Evolutionary conservation across 2,113 vertebrate species (phyloP).

Genomic region (Pagrus major): DNA sequence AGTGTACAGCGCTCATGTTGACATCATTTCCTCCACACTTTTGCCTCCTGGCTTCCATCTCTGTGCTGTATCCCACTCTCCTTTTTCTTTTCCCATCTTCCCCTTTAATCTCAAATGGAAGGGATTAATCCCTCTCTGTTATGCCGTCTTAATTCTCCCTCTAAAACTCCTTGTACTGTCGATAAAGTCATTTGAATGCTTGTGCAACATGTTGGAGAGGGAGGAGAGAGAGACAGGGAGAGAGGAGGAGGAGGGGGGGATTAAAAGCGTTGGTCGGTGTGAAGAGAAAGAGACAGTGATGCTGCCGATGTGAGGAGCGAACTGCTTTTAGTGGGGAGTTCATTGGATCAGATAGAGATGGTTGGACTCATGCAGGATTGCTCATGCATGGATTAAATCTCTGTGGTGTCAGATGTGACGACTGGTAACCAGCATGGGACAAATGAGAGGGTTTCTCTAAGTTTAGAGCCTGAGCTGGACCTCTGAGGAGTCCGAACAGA

Average conservation of each 20-base stretch:
- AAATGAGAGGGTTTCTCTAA: background rate
- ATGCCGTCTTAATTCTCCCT: conserved; percentile 70
- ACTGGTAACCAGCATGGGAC: conserved; percentile 22
- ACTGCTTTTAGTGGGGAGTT: background rate
- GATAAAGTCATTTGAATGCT: conserved; percentile 65
- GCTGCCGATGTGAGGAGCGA: conserved; percentile 1
- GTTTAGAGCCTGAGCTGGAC: background rate
- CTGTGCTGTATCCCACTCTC: background rate
- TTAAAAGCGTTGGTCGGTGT: conserved; percentile 42
- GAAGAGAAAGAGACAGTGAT: background rate
- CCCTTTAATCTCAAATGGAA: conserved; percentile 77
- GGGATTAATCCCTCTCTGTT: conserved; percentile 71
- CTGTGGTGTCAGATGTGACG: background rate
- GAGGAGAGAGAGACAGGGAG: conserved; percentile 12
- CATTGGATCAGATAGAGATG: background rate
- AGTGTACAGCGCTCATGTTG: too few relatives aligned
- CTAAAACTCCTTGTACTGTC: conserved; percentile 54
- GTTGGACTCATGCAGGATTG: conserved; percentile 14
- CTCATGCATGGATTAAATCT: conserved; percentile 32
- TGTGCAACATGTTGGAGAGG: conserved; percentile 28
- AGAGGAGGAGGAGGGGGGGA: conserved; percentile 9
- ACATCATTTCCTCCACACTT: background rate
- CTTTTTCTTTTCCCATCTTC: conserved; percentile 32
- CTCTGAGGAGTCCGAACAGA: conserved; percentile 11
- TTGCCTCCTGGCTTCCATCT: background rate